These are phyloP conservation scores for Aelia acuminata DNA, from an alignment of 2,888 invertebrate genomes.

Conservation along the genomic window DNA sequence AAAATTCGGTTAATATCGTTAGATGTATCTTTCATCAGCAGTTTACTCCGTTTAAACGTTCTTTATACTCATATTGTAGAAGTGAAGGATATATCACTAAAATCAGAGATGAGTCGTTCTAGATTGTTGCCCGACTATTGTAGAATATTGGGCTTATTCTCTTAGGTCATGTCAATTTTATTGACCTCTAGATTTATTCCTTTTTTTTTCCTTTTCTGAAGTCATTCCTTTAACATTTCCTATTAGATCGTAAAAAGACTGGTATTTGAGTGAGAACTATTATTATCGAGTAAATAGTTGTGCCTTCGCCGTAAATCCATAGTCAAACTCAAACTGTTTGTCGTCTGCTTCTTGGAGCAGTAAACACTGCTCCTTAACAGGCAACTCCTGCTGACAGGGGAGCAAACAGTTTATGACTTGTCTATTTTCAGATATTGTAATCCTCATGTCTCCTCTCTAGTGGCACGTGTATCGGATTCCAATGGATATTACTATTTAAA, in stretches of 20 bases:
- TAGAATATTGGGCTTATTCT: no score
- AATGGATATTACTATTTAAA: not conserved
- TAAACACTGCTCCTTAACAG: slow-evolving; percentile 21
- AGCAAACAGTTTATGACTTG: slow-evolving; percentile 43
- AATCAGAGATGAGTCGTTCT: no score
- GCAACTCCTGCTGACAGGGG: not conserved
- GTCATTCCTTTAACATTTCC: not conserved
- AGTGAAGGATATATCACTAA: no score
- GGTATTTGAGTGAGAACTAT: not conserved
- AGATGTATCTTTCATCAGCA: no score
- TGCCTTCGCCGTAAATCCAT: not conserved
- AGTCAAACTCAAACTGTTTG: not conserved
- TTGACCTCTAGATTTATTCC: no score
- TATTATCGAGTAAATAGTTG: not conserved
- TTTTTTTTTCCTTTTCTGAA: no score
- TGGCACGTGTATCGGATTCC: not conserved
- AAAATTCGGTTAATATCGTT: no score
- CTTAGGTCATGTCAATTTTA: no score
- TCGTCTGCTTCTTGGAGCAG: not conserved
- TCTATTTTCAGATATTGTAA: slow-evolving; percentile 38
- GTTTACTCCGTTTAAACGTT: no score
- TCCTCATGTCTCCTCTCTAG: not conserved
- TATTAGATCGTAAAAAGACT: not conserved
- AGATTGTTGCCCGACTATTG: no score
- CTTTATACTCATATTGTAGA: no score